Percentiles rank a stretch among this genome's conserved stretches.
These are phyloP conservation scores for Bilobella aurantiaca DNA, from an alignment of 1,140 invertebrate genomes.

Conservation along the genomic window DNA sequence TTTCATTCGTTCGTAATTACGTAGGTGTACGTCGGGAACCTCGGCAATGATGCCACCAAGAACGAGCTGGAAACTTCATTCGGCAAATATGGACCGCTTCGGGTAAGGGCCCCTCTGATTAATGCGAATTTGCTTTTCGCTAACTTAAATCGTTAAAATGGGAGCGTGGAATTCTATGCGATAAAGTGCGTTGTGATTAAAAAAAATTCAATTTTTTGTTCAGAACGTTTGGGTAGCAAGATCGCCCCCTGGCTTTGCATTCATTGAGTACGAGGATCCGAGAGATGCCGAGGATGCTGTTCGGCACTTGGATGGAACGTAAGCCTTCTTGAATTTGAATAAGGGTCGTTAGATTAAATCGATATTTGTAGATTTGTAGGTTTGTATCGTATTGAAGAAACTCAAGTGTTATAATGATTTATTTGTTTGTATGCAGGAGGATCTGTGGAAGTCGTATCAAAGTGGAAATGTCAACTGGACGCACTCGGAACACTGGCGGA, in stretches of 20 bases:
- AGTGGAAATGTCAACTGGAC: slow-evolving; percentile 77
- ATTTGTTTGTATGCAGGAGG: slow-evolving; percentile 45
- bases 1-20: too few species aligned
- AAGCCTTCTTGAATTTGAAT: slow-evolving; percentile 41
- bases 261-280: slow-evolving; percentile 92
- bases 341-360: too few species aligned
- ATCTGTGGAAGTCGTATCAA: slow-evolving; percentile 71
- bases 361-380: too few species aligned
- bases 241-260: slow-evolving; percentile 58
- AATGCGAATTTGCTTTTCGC: too few species aligned
- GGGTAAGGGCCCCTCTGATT: too few species aligned
- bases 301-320: slow-evolving; percentile 85
- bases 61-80: slow-evolving; percentile 88
- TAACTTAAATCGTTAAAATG: too few species aligned
- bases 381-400: neutral
- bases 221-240: slow-evolving; percentile 95
- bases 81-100: slow-evolving; percentile 82
- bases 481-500: slow-evolving; percentile 58
- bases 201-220: too few species aligned
- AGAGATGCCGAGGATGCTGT: slow-evolving; percentile 95
- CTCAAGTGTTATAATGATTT: neutral
- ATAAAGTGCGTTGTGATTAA: too few species aligned
- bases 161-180: too few species aligned
- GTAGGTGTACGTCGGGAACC: slow-evolving; percentile 80
- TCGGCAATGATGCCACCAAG: slow-evolving; percentile 80